A percentile compares a stretch with the other conserved stretches of the same genome.
These are phyloP conservation scores for Argyra leucocephala DNA, from an alignment of 2,888 invertebrate species.

Conservation along the genomic window DNA sequence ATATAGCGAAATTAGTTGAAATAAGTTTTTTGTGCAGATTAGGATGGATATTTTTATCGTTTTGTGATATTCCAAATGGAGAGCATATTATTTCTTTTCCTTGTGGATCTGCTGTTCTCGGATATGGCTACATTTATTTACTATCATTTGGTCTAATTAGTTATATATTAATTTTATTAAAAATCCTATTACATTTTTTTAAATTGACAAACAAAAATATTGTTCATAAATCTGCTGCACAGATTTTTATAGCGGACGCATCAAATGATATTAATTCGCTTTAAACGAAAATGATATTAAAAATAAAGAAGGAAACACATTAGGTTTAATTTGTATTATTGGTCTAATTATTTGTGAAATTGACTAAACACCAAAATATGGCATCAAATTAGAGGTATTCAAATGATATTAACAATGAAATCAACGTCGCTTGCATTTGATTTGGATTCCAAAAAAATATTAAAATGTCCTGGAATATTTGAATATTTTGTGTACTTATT, in stretches of 20 bases:
- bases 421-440: slow-evolving; percentile 64
- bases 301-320: neutral
- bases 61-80: neutral
- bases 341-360: slow-evolving; percentile 1
- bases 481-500: slow-evolving; percentile 61
- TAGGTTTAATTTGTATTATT: neutral
- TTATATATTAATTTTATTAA: neutral
- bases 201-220: neutral
- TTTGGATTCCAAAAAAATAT: slow-evolving; percentile 44
- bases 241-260: neutral
- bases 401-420: slow-evolving; percentile 91
- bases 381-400: slow-evolving; percentile 73
- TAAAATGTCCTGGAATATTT: slow-evolving; percentile 48
- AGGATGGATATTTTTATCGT: slow-evolving; percentile 3
- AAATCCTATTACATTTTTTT: neutral
- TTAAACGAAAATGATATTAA: neutral
- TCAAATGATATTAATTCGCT: neutral
- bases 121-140: neutral
- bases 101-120: neutral
- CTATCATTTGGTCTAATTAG: neutral
- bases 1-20: neutral
- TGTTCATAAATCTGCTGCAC: neutral
- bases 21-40: neutral
- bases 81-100: slow-evolving; percentile 5
- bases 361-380: slow-evolving; percentile 4